A percentile compares a stretch with the other conserved stretches of the same genome.
Evolutionary conservation across 2,797 vertebrate genomes (phyloP).

Genomic region (Pterois miles): DNA sequence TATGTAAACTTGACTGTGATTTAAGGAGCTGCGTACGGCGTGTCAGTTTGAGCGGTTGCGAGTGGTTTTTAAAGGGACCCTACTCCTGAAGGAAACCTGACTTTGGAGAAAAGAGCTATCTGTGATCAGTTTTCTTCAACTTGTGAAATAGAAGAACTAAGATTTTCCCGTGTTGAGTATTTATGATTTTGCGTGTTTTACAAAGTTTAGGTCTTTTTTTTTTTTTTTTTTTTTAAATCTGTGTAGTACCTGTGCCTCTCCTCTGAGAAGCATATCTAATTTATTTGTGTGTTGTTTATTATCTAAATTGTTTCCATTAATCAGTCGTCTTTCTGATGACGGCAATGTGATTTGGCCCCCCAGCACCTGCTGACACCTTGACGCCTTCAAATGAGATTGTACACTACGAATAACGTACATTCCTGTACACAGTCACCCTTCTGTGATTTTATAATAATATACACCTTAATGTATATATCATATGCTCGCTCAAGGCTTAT

Average conservation of each 20-base stretch:
- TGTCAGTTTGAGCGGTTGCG: conserved; percentile 16
- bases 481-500: conserved; percentile 10
- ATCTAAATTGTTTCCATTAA: conserved; percentile 46
- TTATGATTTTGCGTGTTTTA: conserved; percentile 72
- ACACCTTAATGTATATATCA: conserved; percentile 33
- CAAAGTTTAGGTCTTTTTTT: conserved; percentile 39
- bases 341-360: conserved; percentile 26
- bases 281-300: conserved; percentile 71
- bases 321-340: conserved; percentile 41
- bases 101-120: conserved; percentile 70
- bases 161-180: conserved; percentile 71
- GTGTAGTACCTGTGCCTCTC: conserved; percentile 51
- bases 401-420: conserved; percentile 47
- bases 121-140: conserved; percentile 74
- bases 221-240: conserved; percentile 49
- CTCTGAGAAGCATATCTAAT: conserved; percentile 67
- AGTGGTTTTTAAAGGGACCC: conserved; percentile 75
- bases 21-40: conserved; percentile 13
- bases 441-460: conserved; percentile 17
- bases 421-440: conserved; percentile 36
- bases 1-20: conserved; percentile 65
- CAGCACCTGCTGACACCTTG: conserved; percentile 18
- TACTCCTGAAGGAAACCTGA: conserved; percentile 74
- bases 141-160: conserved; percentile 72
- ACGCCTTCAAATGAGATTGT: conserved; percentile 16